Evolutionary conservation across 2,888 invertebrate genomes (phyloP).

Genomic region (Phania funesta): DNA sequence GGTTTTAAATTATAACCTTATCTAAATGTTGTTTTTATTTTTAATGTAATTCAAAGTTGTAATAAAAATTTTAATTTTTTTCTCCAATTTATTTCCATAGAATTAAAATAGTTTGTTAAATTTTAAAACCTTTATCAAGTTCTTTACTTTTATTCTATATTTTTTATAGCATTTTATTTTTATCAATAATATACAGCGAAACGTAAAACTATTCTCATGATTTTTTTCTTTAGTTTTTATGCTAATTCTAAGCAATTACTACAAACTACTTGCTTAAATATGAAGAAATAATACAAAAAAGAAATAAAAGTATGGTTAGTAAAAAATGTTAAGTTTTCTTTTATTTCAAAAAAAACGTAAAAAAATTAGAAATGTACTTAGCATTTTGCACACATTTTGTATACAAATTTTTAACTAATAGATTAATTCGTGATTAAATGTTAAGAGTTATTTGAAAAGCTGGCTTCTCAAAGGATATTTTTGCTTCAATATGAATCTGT

Average conservation of each 20-base stretch:
- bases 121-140: conserved; percentile 8
- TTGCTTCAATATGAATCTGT: background rate
- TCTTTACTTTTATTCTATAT: conserved; percentile 34
- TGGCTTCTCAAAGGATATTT: background rate
- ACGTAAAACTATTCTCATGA: conserved; percentile 37
- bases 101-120: background rate
- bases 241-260: conserved; percentile 47
- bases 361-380: background rate
- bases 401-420: background rate
- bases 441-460: background rate
- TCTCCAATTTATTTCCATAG: background rate
- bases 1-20: conserved; percentile 89
- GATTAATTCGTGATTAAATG: background rate
- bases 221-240: conserved; percentile 20
- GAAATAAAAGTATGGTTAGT: background rate
- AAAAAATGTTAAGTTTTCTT: too few relatives aligned
- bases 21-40: background rate
- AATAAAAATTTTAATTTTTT: background rate
- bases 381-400: conserved; percentile 3
- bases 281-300: background rate
- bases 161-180: conserved; percentile 27
- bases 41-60: background rate
- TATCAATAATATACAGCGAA: conserved; percentile 50
- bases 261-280: conserved; percentile 47
- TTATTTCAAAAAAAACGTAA: background rate